Conservation (phyloP, 2,113 vertebrate species). For the Phyllostomus hastatus region DNA sequence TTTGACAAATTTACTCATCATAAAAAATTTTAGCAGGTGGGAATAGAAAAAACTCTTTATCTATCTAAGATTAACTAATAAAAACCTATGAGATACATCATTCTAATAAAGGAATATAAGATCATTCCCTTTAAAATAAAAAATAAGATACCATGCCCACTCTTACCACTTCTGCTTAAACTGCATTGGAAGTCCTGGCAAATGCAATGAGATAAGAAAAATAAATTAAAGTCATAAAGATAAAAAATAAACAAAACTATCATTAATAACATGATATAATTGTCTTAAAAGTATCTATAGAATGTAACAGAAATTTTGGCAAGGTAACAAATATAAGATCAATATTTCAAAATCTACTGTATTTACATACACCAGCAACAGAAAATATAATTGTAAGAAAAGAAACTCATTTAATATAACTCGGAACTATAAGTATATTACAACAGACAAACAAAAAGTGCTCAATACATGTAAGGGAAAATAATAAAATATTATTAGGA, state of each 20-base stretch:
- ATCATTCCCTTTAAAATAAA: neutral
- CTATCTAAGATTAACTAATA: neutral
- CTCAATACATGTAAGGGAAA: neutral
- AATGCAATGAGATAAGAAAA: neutral
- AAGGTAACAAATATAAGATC: neutral
- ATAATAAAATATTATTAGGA: neutral
- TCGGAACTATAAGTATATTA: neutral
- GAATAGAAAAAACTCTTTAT: neutral
- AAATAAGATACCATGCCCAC: neutral
- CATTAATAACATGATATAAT: neutral
- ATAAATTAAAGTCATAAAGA: neutral
- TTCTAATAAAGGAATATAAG: neutral
- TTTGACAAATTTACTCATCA: neutral
- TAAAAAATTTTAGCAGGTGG: neutral
- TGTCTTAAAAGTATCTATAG: neutral
- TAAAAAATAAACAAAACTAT: neutral
- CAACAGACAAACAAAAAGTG: neutral
- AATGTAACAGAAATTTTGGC: neutral
- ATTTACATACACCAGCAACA: neutral
- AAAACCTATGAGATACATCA: neutral
- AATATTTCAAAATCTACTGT: neutral
- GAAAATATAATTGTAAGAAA: neutral
- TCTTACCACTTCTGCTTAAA: neutral
- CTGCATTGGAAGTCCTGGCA: neutral
- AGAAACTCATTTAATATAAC: neutral